Evolutionary conservation across 2,888 invertebrate species (phyloP), one percentile per base, ranked within the genome.

Genomic region (Biston stratarius): DNA sequence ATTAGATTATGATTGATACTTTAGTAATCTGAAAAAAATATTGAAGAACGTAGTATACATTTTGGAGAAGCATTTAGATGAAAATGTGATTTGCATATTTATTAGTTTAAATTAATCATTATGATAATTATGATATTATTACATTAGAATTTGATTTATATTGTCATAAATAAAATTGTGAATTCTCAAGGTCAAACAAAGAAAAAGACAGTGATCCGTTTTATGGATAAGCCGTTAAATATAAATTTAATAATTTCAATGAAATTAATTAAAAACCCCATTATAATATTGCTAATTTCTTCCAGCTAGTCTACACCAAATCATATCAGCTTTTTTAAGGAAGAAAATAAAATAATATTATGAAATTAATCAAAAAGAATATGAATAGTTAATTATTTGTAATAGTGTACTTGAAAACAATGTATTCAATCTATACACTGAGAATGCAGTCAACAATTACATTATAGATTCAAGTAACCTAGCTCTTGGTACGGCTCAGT

Each of bases 401-500:
- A 76, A 78, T 77, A 59, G 40, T 49, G 53, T 76, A 8, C 40
- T 59, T 64, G 74, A 72, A 75, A 77, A 82, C 77, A 79, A 77
- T 80, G 73, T 69, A 76, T 83, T 83, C 80, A 81, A 83, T 83
- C 75, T 79, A 71, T 74, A 67, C 70, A 65, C 76, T 79, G 80
- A 81, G 84, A 85, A 87, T 84, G 82, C 76, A 78, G 81, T 74
- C 63, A 81, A 86, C 82, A 85, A 85, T 87, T 84, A 86, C 74
- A 79, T 71, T 80, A 84, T 83, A 83, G 59, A 61, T 59, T 36
- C 81, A 84, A 80, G 83, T 83, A 83, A 83, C 80, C 78, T 86
- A 86, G 83, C 82, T 84, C 81, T 74, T 77, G 82, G 81, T 82
- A 89, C 84, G 91, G 82, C 83, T 76, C 82, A 85, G 83, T 87